These are phyloP conservation scores for Scaptomyza polygonia DNA, from an alignment of 2,888 invertebrate species.

Conservation along the genomic window DNA sequence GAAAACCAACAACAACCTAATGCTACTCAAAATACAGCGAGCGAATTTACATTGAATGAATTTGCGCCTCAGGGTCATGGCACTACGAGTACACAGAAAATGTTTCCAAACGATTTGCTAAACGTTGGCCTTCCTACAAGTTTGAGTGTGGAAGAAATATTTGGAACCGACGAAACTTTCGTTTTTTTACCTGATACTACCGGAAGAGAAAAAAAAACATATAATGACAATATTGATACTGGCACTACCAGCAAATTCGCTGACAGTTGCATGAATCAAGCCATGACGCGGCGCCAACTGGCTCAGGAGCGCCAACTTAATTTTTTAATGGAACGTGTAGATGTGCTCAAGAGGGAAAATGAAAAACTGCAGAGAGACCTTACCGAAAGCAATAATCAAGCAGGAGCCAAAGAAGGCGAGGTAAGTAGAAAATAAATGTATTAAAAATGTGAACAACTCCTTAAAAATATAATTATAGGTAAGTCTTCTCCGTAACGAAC, in stretches of 20 bases:
- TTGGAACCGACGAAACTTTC: conserved; percentile 37
- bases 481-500: conserved; percentile 78
- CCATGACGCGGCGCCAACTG: conserved; percentile 66
- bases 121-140: not conserved
- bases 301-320: conserved; percentile 81
- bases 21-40: conserved; percentile 38
- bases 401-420: conserved; percentile 79
- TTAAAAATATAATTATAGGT: conserved; percentile 44
- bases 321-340: conserved; percentile 81
- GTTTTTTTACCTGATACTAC: conserved; percentile 35
- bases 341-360: conserved; percentile 79
- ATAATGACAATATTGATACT: not conserved
- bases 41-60: conserved; percentile 76
- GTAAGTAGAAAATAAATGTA: conserved; percentile 35
- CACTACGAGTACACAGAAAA: conserved; percentile 78
- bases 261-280: conserved; percentile 23
- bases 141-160: conserved; percentile 58
- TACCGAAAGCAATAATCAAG: conserved; percentile 69
- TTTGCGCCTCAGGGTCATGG: conserved; percentile 68
- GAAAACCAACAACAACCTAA: conserved; percentile 43
- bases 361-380: conserved; percentile 73
- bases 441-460: not conserved
- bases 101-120: conserved; percentile 14
- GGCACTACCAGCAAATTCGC: not conserved
- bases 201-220: not conserved